Evolutionary conservation across 1,140 invertebrate species (phyloP), one percentile per base, ranked within the genome.

Genomic region (Aricia agestis): DNA sequence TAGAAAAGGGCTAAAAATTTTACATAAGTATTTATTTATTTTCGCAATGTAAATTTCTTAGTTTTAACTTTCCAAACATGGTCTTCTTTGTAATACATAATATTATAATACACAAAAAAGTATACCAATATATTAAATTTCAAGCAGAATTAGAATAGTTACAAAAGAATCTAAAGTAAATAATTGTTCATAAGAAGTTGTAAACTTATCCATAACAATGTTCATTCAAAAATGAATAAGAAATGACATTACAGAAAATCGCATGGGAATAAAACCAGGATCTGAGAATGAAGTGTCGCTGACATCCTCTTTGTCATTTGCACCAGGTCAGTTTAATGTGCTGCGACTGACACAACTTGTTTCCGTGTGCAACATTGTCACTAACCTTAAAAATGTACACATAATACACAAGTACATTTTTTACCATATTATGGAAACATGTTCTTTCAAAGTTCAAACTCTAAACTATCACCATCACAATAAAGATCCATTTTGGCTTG

Each of bases 261-360:
- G 93, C 92, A 93, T 94, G 93, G 94, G 93, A 93, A 94, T 94
- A 91, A 95, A 94, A 91, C 94, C 95, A 82, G 95, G 95, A 92
- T 95, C 95, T 92, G 96, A 96, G 93, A 95, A 94, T 93, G 95
- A 95, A 93, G 93, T 95, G 83, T 90, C 86, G 84, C 86, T 92
- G 90, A 84, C 90, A 86, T 82, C 89, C 79, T 82, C 91, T 86
- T 91, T 92, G 87, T 95, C 95, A 89, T 96, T 95, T 92, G 94
- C 95, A 92, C 95, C 95, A 92, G 94, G 95, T 92, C 94, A 95
- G 93, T 96, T 95, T 90, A 94, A 95, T 93, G 88, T 89, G 83
- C 83, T 81, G 79, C 83, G 75, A 79, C 82, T 84, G 85, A 91
- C 87, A 86, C 78, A 82, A 71, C 78, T 81, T 81, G 83, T 89